Conservation (phyloP, 2,113 vertebrate species). For the Paramormyrops kingsleyae region DNA sequence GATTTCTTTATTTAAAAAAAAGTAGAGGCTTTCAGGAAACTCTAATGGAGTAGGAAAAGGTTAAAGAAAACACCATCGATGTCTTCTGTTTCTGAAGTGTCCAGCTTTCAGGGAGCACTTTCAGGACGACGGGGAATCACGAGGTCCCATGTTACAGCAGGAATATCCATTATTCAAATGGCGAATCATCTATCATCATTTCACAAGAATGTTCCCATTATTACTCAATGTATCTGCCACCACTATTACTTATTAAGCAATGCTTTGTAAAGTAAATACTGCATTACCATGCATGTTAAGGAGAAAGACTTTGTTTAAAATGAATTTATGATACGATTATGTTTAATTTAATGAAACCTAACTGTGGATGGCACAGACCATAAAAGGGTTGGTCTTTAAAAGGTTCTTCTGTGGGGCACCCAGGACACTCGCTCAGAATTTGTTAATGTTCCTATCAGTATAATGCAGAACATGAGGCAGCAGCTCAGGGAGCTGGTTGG, state of each 20-base stretch:
- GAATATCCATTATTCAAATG: not conserved
- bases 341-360: not conserved
- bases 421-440: constrained; percentile 33
- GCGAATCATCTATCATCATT: not conserved
- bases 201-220: not conserved
- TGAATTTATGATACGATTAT: not conserved
- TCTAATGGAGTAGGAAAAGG: not conserved
- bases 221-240: not conserved
- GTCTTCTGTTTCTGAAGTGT: not conserved
- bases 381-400: not conserved
- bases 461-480: constrained; percentile 50
- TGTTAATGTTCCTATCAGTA: constrained; percentile 48
- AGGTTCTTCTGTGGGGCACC: constrained; percentile 32
- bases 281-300: not conserved
- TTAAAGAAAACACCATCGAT: not conserved
- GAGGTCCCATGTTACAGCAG: not conserved
- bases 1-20: not conserved
- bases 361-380: not conserved
- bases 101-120: not conserved
- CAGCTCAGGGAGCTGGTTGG: constrained; percentile 34
- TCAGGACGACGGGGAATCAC: not conserved
- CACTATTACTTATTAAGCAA: not conserved
- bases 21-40: not conserved
- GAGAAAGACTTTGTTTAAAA: not conserved
- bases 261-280: not conserved